phyloP scores from a whole-genome alignment of 2,888 invertebrate genomes.

The Eilema caniola region DNA sequence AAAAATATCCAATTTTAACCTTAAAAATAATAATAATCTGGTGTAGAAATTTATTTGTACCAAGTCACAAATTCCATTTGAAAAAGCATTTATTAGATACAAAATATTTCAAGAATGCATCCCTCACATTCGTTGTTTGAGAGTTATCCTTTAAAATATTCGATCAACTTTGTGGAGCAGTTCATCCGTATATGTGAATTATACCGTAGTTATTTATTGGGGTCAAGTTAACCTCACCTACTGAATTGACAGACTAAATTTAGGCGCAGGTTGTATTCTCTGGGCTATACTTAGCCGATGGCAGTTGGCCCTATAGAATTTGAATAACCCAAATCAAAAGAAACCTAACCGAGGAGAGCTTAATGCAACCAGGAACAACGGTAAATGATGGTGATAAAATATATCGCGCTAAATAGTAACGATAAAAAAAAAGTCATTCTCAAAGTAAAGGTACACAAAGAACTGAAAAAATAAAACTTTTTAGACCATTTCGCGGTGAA shows the following conservation, averaged over 20 bases:
- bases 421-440: slow-evolving; percentile 34
- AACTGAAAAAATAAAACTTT: slow-evolving; percentile 44
- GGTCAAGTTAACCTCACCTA: too few species aligned
- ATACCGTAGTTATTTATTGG: too few species aligned
- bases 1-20: too few species aligned
- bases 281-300: too few species aligned
- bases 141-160: not conserved
- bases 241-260: too few species aligned
- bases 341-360: too few species aligned
- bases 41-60: not conserved
- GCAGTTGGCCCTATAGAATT: too few species aligned
- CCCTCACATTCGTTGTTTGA: not conserved
- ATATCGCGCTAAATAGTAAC: slow-evolving; percentile 29
- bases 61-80: slow-evolving; percentile 1
- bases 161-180: not conserved
- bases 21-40: not conserved
- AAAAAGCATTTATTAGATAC: not conserved
- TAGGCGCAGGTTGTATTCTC: too few species aligned
- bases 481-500: slow-evolving; percentile 33
- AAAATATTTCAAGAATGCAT: not conserved
- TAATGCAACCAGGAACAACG: too few species aligned
- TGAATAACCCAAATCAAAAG: too few species aligned
- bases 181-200: not conserved
- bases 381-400: too few species aligned
- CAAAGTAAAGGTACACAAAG: slow-evolving; percentile 40